Conservation (phyloP, 1,140 invertebrate genomes). For the Zaprionus lachaisei region DNA sequence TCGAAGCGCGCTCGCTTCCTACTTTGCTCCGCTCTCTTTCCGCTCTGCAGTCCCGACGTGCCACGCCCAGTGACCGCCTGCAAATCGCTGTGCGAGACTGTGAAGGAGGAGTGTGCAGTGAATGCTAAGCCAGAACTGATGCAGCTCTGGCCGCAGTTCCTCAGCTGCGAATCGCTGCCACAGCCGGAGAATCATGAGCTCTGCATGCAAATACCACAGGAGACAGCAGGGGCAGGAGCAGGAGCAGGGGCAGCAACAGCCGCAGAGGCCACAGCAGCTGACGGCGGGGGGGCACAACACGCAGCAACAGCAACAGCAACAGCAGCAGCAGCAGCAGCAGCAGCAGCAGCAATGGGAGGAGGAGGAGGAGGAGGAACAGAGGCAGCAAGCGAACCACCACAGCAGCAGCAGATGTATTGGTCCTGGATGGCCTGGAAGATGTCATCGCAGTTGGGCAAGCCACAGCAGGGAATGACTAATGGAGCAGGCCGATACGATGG, state of each 20-base stretch:
- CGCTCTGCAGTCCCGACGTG: constrained; percentile 96
- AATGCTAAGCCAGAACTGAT: constrained; percentile 88
- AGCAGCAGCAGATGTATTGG: constrained; percentile 64
- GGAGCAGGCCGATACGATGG: not conserved
- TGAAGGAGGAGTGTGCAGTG: constrained; percentile 89
- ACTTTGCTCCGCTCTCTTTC: constrained; percentile 95
- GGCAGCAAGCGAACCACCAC: constrained; percentile 17
- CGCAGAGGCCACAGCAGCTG: not conserved
- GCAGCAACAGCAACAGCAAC: not conserved
- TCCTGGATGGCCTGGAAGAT: constrained; percentile 71
- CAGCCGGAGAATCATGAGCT: constrained; percentile 85
- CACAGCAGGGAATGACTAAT: constrained; percentile 3
- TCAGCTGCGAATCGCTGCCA: constrained; percentile 90
- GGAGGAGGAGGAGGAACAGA: not conserved
- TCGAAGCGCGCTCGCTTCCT: constrained; percentile 94
- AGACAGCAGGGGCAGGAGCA: constrained; percentile 19
- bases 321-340: not conserved
- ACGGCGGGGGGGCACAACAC: not conserved
- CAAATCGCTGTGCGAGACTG: constrained; percentile 92
- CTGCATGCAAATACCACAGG: constrained; percentile 86
- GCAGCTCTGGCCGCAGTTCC: constrained; percentile 89
- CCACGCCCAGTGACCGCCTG: constrained; percentile 94
- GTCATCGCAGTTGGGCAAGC: constrained; percentile 52
- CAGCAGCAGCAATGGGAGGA: not conserved
- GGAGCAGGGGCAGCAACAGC: not conserved